Conservation (phyloP, 2,797 vertebrate species). For the Iguana delicatissima region DNA sequence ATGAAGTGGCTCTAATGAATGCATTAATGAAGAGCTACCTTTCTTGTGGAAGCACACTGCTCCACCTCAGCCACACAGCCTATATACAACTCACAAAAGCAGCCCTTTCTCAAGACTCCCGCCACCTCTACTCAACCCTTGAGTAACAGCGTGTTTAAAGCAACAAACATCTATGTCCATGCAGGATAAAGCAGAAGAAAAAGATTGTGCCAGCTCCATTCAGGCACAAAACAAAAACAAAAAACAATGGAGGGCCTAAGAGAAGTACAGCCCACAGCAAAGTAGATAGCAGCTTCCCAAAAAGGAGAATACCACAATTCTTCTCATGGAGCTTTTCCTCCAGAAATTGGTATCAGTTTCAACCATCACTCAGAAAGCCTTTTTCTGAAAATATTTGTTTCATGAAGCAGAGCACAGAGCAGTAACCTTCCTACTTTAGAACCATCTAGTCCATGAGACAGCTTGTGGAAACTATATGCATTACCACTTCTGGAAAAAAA, state of each 20-base stretch:
- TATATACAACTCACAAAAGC: not conserved
- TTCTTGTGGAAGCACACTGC: not conserved
- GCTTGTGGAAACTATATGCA: not conserved
- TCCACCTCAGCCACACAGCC: not conserved
- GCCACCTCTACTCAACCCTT: constrained; percentile 3
- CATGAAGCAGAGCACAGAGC: constrained; percentile 5
- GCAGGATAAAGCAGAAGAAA: constrained; percentile 39
- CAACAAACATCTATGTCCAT: not conserved
- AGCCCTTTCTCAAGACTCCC: not conserved
- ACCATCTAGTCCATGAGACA: not conserved
- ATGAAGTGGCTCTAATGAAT: not conserved
- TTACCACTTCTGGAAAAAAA: not conserved
- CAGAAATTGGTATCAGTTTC: constrained; percentile 1
- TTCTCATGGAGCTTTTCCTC: constrained; percentile 13
- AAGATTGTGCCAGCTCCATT: constrained; percentile 2
- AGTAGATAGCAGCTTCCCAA: constrained; percentile 7
- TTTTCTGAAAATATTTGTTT: not conserved
- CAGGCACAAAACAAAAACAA: constrained; percentile 2
- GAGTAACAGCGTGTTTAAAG: not conserved
- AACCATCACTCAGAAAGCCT: not conserved
- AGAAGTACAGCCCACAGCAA: not conserved
- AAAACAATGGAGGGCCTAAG: constrained; percentile 19
- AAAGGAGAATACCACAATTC: not conserved
- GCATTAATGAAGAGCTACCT: not conserved
- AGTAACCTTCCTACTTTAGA: not conserved